Percentiles rank a stretch among this genome's conserved stretches.
Conservation (phyloP, 2,888 invertebrate species). For the Latrodectus hesperus region DNA sequence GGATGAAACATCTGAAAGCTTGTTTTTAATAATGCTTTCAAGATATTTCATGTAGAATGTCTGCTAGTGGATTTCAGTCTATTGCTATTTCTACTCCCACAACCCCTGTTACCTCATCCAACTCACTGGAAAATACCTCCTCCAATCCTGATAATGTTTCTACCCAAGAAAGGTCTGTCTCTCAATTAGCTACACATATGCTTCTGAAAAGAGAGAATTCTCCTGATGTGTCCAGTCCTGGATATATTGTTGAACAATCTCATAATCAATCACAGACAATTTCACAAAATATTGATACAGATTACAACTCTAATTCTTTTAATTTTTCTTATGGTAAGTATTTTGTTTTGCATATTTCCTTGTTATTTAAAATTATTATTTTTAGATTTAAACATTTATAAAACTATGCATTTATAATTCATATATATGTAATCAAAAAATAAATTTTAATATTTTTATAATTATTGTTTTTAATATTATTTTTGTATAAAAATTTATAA, state of each 20-base stretch:
- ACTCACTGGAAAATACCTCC: constrained; percentile 33
- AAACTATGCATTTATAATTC: no score
- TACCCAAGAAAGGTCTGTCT: constrained; percentile 24
- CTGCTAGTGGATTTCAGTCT: constrained; percentile 63
- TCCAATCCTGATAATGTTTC: constrained; percentile 34
- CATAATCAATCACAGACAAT: constrained; percentile 42
- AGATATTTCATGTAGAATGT: constrained; percentile 57
- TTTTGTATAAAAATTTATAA: no score
- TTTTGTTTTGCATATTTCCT: not conserved
- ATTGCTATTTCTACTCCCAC: constrained; percentile 58
- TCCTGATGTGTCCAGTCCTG: constrained; percentile 51
- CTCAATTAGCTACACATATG: constrained; percentile 46
- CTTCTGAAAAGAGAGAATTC: constrained; percentile 60
- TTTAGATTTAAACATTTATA: no score
- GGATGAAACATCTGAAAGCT: constrained; percentile 13
- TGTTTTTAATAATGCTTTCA: constrained; percentile 16
- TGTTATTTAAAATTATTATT: no score
- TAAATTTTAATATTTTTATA: no score
- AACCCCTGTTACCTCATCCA: constrained; percentile 52
- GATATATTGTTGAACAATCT: constrained; percentile 47
- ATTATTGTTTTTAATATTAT: no score
- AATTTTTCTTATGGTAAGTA: constrained; percentile 62
- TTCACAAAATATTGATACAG: constrained; percentile 53
- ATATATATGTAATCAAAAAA: no score
- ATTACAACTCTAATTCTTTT: constrained; percentile 63